phyloP scores from a whole-genome alignment of 2,888 invertebrate genomes.

The Acronicta leporina region DNA sequence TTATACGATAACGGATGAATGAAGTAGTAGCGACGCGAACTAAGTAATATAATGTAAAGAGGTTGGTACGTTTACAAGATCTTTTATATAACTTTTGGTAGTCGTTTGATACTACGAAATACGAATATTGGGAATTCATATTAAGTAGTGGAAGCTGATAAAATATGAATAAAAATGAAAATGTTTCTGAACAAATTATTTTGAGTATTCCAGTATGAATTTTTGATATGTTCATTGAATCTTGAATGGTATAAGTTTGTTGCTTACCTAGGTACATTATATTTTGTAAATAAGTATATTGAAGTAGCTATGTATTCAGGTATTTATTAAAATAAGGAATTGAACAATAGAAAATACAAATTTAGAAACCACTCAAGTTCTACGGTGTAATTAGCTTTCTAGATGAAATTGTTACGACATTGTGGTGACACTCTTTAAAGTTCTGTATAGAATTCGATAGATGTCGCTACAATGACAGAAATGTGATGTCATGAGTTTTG shows the following conservation, averaged over 20 bases:
- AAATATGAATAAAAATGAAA: not conserved
- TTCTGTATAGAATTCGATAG: no score
- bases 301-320: no score
- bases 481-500: no score
- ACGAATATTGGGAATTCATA: constrained; percentile 5
- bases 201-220: not conserved
- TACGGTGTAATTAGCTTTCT: no score
- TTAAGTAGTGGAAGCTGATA: constrained; percentile 7
- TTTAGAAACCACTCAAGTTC: no score
- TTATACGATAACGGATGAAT: constrained; percentile 23
- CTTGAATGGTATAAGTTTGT: not conserved
- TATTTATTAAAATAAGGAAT: no score
- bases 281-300: not conserved
- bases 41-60: constrained; percentile 35
- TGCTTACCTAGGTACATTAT: not conserved
- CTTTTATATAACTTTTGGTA: constrained; percentile 14
- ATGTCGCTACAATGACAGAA: no score
- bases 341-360: no score
- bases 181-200: not conserved
- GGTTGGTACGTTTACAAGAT: constrained; percentile 10
- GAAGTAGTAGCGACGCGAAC: constrained; percentile 10
- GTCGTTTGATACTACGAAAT: constrained; percentile 8
- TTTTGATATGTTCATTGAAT: not conserved
- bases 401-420: no score
- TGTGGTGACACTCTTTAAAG: no score